Conservation (phyloP, 2,888 invertebrate species). For the Drosophila mercatorum region DNA sequence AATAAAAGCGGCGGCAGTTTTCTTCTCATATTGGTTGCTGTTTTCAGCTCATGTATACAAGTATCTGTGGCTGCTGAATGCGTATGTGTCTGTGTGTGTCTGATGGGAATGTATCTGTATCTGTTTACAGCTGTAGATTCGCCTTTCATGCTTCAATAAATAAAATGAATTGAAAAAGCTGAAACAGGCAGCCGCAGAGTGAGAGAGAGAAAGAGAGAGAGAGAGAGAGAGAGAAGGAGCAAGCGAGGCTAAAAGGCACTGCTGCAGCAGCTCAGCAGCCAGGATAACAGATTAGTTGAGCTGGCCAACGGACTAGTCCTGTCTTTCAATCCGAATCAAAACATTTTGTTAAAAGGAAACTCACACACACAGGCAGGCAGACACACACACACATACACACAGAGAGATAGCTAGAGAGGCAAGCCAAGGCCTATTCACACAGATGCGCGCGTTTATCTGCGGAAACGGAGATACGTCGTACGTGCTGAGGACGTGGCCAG, state of each 20-base stretch:
- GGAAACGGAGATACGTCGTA: slow-evolving; percentile 75
- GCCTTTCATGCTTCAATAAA: slow-evolving; percentile 79
- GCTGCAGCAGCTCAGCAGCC: slow-evolving; percentile 31
- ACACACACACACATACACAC: background rate
- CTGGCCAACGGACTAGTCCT: slow-evolving; percentile 60
- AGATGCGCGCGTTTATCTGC: slow-evolving; percentile 75
- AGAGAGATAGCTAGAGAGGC: slow-evolving; percentile 8
- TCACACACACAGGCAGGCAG: slow-evolving; percentile 21
- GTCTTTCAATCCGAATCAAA: slow-evolving; percentile 73
- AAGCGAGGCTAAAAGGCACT: slow-evolving; percentile 13
- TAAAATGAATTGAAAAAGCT: slow-evolving; percentile 77
- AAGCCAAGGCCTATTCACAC: slow-evolving; percentile 67
- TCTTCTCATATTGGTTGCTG: slow-evolving; percentile 47
- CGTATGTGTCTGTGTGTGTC: slow-evolving; percentile 6
- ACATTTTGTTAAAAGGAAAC: slow-evolving; percentile 77
- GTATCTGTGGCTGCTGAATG: slow-evolving; percentile 30
- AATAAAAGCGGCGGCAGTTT: slow-evolving; percentile 43
- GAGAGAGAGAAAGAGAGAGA: background rate
- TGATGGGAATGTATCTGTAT: slow-evolving; percentile 48
- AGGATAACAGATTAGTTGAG: slow-evolving; percentile 78
- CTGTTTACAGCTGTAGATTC: slow-evolving; percentile 50
- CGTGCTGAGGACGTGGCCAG: slow-evolving; percentile 73
- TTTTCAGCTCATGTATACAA: slow-evolving; percentile 27
- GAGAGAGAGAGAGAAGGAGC: background rate
- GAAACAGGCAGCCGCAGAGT: slow-evolving; percentile 17